Evolutionary conservation across 1,140 invertebrate species (phyloP).

Genomic region (Pseudomyrmex sp.): DNA sequence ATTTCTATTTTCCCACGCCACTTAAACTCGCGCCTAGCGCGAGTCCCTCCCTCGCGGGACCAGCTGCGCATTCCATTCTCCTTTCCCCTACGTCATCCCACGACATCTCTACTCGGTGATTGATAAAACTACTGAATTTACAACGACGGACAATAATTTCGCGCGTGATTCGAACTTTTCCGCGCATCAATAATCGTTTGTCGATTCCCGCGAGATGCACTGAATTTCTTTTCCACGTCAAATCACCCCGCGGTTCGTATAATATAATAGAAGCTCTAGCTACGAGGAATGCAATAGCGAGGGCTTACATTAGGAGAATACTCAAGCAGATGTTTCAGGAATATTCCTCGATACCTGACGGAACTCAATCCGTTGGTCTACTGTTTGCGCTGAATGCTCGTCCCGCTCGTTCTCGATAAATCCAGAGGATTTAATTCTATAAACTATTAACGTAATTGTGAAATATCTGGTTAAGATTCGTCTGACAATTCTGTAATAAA

Average conservation of each 20-base stretch:
- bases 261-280: conserved; percentile 17
- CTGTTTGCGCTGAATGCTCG: not conserved
- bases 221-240: not conserved
- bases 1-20: conserved; percentile 73
- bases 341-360: conserved; percentile 15
- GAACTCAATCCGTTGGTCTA: conserved; percentile 7
- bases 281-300: conserved; percentile 5
- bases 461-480: not conserved
- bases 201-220: conserved; percentile 35
- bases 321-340: conserved; percentile 15
- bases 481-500: not conserved
- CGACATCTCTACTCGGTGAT: conserved; percentile 65
- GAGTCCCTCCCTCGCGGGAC: conserved; percentile 13
- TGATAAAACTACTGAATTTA: conserved; percentile 59
- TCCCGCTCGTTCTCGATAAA: not conserved
- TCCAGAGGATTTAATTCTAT: not conserved
- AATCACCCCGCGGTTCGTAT: not conserved
- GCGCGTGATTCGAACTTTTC: conserved; percentile 7
- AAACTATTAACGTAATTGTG: not conserved
- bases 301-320: conserved; percentile 21
- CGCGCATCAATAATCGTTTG: conserved; percentile 33
- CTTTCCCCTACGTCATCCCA: not conserved
- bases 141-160: conserved; percentile 33
- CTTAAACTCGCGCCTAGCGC: conserved; percentile 61
- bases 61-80: conserved; percentile 1